A percentile compares a stretch with the other conserved stretches of the same genome.
These are phyloP conservation scores for Heteropelma amictum DNA, from an alignment of 2,888 invertebrate species.

Conservation along the genomic window DNA sequence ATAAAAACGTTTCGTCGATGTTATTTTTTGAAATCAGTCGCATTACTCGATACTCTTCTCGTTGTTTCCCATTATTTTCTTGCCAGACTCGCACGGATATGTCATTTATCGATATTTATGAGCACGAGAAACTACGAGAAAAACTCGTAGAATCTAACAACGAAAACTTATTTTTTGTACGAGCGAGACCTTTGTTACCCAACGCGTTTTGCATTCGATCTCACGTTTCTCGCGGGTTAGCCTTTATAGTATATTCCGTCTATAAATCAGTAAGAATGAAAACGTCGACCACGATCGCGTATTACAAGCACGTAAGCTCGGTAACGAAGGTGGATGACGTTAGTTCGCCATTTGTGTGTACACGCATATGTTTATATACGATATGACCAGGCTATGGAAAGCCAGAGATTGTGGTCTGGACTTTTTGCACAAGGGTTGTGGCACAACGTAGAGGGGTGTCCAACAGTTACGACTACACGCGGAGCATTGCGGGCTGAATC, in stretches of 20 bases:
- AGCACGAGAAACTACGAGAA: neutral
- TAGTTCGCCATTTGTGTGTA: conserved; percentile 26
- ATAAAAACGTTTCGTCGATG: too few relatives aligned
- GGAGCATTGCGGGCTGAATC: neutral
- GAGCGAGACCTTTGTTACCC: neutral
- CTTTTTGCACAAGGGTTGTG: conserved; percentile 52
- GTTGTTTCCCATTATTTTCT: too few relatives aligned
- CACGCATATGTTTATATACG: neutral
- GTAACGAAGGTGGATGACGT: conserved; percentile 63
- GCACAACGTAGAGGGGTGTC: conserved; percentile 34
- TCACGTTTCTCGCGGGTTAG: neutral
- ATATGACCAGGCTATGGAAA: neutral
- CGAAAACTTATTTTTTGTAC: neutral
- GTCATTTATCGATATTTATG: too few relatives aligned
- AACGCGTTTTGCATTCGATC: neutral
- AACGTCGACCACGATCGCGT: conserved; percentile 40
- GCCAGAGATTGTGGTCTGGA: conserved; percentile 41
- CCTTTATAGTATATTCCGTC: conserved; percentile 1
- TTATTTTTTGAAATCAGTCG: too few relatives aligned
- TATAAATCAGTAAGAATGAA: neutral
- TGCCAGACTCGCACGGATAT: too few relatives aligned
- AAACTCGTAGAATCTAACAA: neutral
- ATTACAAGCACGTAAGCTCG: conserved; percentile 58
- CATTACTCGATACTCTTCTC: too few relatives aligned
- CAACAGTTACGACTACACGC: conserved; percentile 17